Conservation (phyloP, 2,113 vertebrate genomes). For the Phalacrocorax pelagicus region DNA sequence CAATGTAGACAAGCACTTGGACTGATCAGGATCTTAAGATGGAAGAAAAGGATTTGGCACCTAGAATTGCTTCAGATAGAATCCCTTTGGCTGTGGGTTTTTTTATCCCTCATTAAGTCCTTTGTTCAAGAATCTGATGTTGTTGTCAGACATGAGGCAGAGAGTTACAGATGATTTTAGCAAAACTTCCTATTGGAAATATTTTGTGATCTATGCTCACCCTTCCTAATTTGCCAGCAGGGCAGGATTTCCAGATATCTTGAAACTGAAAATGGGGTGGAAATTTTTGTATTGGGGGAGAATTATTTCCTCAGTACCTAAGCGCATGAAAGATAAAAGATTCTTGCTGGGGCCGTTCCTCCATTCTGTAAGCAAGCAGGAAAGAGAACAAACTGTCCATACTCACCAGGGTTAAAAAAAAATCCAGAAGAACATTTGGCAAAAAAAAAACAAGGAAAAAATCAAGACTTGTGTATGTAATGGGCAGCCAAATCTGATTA, state of each 20-base stretch:
- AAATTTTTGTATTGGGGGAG: not conserved
- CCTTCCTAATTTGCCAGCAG: not conserved
- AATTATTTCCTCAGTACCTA: not conserved
- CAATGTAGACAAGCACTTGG: not conserved
- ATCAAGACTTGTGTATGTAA: not conserved
- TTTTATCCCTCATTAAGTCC: not conserved
- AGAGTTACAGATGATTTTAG: not conserved
- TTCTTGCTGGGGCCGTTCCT: not conserved
- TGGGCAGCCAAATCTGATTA: not conserved
- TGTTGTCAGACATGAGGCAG: not conserved
- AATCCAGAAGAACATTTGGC: rapidly evolving
- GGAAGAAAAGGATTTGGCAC: not conserved
- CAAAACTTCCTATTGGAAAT: not conserved
- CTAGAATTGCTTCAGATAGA: not conserved
- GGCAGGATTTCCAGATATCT: not conserved
- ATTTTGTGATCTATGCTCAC: not conserved
- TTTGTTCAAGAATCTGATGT: not conserved
- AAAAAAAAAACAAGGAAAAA: not conserved
- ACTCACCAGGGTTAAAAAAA: not conserved
- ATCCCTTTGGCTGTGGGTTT: not conserved
- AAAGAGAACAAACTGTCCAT: not conserved
- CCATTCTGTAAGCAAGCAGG: not conserved
- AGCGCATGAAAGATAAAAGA: not conserved
- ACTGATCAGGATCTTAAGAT: not conserved
- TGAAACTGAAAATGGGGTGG: not conserved